These are phyloP conservation scores for Smithornis capensis DNA, from an alignment of 2,113 vertebrate species.

Conservation along the genomic window DNA sequence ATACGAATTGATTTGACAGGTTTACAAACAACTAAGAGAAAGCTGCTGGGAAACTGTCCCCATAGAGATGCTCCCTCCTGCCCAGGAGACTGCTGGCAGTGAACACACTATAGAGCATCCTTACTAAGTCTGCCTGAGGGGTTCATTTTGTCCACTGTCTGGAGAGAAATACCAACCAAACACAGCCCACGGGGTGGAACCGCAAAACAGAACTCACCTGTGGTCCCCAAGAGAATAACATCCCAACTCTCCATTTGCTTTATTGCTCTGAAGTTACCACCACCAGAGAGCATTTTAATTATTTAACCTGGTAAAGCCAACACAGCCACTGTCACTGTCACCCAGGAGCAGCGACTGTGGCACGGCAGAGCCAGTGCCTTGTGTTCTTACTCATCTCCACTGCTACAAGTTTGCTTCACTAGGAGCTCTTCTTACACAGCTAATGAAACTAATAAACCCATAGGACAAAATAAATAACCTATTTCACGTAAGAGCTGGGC, in stretches of 20 bases:
- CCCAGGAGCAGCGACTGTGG: rapidly evolving
- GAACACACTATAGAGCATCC: rapidly evolving
- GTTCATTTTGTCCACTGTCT: not conserved
- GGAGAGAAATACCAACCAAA: not conserved
- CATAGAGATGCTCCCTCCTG: not conserved
- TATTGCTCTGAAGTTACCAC: not conserved
- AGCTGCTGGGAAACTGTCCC: not conserved
- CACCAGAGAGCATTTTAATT: not conserved
- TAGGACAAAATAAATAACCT: not conserved
- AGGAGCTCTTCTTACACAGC: not conserved
- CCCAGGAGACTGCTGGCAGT: not conserved
- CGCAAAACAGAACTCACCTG: not conserved
- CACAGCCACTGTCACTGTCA: not conserved
- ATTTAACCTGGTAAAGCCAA: not conserved
- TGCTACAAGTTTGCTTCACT: not conserved
- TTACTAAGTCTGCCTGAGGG: not conserved
- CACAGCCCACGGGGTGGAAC: not conserved
- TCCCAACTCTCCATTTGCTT: not conserved
- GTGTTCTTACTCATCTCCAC: rapidly evolving
- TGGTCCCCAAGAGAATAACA: not conserved
- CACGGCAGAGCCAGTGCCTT: not conserved
- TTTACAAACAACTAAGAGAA: not conserved
- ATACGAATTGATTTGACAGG: not conserved
- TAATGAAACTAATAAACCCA: not conserved
- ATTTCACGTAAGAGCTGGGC: not conserved